A percentile compares a stretch with the other conserved stretches of the same genome.
Evolutionary conservation across 2,888 invertebrate species (phyloP).

Genomic region (Hyposoter dolosus): DNA sequence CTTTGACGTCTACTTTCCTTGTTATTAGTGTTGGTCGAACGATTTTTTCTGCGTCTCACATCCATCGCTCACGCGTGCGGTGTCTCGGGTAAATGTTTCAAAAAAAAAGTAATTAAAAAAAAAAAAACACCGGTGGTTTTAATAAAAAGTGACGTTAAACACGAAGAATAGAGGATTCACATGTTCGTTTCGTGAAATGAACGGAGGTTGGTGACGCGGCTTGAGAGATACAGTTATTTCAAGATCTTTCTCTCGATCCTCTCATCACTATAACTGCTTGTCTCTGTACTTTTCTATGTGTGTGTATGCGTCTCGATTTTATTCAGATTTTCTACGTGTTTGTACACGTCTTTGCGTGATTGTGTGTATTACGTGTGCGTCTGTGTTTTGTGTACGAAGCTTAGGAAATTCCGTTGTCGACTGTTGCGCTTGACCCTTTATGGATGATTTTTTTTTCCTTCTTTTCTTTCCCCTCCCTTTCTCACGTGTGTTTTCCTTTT

Average conservation of each 20-base stretch:
- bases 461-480: not conserved
- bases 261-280: not conserved
- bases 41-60: constrained; percentile 78
- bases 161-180: constrained; percentile 21
- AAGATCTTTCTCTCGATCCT: constrained; percentile 41
- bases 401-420: constrained; percentile 34
- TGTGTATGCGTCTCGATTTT: not conserved
- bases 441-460: not conserved
- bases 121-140: not conserved
- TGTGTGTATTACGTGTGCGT: constrained; percentile 1
- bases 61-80: constrained; percentile 74
- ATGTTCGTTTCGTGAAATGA: constrained; percentile 38
- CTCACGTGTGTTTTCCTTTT: not conserved
- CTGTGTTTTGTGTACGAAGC: constrained; percentile 5
- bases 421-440: constrained; percentile 43
- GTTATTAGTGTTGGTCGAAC: constrained; percentile 70
- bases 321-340: constrained; percentile 2
- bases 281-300: not conserved
- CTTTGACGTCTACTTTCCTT: constrained; percentile 70
- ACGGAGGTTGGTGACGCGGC: constrained; percentile 64
- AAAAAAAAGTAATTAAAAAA: not conserved
- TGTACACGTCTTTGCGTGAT: not conserved
- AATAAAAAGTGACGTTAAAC: constrained; percentile 11
- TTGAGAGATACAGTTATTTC: constrained; percentile 58
- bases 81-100: not conserved